These are phyloP conservation scores for Daboia siamensis DNA, from an alignment of 2,113 vertebrate genomes.

Conservation along the genomic window DNA sequence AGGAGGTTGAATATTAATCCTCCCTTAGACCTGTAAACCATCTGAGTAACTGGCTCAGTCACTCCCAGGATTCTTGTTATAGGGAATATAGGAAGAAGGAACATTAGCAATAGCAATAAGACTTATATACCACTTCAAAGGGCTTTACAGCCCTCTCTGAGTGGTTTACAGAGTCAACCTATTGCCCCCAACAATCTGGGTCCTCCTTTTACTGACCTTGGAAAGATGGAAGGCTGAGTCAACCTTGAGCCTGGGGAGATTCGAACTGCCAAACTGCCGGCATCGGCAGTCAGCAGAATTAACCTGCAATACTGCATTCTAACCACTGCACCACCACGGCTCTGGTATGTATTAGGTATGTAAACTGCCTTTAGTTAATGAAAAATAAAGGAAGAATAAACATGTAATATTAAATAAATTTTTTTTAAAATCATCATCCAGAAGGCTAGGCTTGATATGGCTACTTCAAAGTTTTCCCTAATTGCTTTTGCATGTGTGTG, in stretches of 20 bases:
- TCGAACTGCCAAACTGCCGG: background rate
- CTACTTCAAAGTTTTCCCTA: background rate
- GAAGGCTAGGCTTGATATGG: background rate
- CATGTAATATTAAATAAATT: background rate
- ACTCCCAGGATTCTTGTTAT: background rate
- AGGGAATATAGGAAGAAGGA: background rate
- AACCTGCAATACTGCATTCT: background rate
- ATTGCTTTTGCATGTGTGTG: background rate
- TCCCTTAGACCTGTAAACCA: background rate
- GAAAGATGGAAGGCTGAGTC: background rate
- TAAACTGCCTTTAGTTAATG: background rate
- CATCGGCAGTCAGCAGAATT: background rate
- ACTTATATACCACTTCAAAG: background rate
- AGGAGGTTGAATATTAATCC: background rate
- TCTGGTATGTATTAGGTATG: background rate
- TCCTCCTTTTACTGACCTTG: background rate
- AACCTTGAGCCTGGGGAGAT: background rate
- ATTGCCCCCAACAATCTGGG: background rate
- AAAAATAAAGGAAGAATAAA: background rate
- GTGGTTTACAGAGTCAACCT: background rate
- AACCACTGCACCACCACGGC: background rate
- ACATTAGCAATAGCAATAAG: background rate
- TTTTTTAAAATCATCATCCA: background rate
- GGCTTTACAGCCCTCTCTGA: background rate
- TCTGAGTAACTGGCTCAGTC: background rate